Evolutionary conservation across 2,113 vertebrate genomes (phyloP).

Genomic region (Dinomys branickii): DNA sequence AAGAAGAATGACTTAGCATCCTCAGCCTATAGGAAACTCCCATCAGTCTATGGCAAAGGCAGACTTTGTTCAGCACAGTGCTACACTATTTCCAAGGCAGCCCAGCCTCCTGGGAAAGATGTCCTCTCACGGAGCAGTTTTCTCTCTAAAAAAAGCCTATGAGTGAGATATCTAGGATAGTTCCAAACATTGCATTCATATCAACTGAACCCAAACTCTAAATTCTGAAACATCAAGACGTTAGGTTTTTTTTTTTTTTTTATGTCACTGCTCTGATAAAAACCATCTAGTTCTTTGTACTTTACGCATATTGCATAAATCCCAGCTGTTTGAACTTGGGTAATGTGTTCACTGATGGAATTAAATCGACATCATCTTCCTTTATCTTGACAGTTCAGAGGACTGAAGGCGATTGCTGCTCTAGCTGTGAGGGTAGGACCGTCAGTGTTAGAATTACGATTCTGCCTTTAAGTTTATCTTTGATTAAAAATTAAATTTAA

Average conservation of each 20-base stretch:
- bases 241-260: background rate
- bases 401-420: slow-evolving; percentile 59
- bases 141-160: background rate
- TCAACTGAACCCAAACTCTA: slow-evolving; percentile 41
- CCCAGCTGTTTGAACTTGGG: slow-evolving; percentile 71
- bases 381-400: slow-evolving; percentile 82
- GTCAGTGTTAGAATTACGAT: slow-evolving; percentile 75
- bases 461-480: slow-evolving; percentile 84
- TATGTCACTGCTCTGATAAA: slow-evolving; percentile 34
- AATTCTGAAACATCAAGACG: slow-evolving; percentile 65
- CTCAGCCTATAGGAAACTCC: background rate
- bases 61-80: background rate
- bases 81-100: background rate
- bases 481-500: slow-evolving; percentile 87
- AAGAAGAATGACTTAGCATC: background rate
- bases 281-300: slow-evolving; percentile 73
- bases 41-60: background rate
- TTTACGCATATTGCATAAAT: slow-evolving; percentile 35
- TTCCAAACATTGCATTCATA: background rate
- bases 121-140: background rate
- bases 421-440: slow-evolving; percentile 30
- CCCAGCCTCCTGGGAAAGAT: background rate
- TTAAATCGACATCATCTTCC: slow-evolving; percentile 74
- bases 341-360: slow-evolving; percentile 64
- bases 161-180: background rate